phyloP scores from a whole-genome alignment of 2,113 vertebrate genomes.

The Rostratula benghalensis region DNA sequence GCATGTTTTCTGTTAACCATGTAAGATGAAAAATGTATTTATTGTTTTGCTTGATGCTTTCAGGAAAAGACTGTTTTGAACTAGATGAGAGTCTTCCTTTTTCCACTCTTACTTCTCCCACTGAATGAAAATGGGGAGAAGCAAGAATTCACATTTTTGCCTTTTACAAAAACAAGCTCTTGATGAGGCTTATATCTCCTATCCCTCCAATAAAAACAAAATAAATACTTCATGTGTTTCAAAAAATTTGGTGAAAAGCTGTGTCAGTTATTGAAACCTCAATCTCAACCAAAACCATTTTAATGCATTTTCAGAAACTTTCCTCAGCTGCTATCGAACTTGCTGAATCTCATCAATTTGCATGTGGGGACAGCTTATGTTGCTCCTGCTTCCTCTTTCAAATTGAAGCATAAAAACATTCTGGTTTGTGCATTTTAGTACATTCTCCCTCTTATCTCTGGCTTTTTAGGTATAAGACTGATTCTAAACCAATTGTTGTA shows the following conservation, averaged over 20 bases:
- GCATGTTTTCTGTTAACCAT: not conserved
- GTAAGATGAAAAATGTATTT: not conserved
- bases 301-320: not conserved
- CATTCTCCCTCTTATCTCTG: not conserved
- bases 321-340: not conserved
- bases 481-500: not conserved
- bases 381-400: not conserved
- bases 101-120: not conserved
- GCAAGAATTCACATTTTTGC: not conserved
- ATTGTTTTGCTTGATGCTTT: not conserved
- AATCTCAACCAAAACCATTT: not conserved
- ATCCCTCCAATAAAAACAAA: not conserved
- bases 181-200: not conserved
- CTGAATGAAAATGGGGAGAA: not conserved
- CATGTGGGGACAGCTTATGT: not conserved
- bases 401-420: not conserved
- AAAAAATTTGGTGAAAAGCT: not conserved
- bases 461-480: not conserved
- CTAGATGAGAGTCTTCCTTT: not conserved
- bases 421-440: not conserved
- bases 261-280: not conserved
- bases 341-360: not conserved
- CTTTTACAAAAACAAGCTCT: not conserved
- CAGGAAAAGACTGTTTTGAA: not conserved
- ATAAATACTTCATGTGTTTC: rapidly evolving